Conservation (phyloP, 2,888 invertebrate genomes). For the Apamea sordens region DNA sequence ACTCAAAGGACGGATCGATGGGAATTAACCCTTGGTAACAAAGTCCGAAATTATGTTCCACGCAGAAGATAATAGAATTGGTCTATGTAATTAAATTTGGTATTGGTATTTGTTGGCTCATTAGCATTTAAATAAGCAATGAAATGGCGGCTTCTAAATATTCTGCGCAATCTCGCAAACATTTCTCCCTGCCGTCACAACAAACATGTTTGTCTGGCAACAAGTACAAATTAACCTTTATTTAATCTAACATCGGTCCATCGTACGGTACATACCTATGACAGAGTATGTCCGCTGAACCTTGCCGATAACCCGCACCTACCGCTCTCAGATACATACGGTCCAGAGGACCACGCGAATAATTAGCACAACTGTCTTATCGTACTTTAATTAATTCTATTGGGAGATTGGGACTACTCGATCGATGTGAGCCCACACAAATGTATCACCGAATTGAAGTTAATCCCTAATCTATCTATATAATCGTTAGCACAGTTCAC, state of each 20-base stretch:
- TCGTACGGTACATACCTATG: conserved; percentile 31
- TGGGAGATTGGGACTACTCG: conserved; percentile 60
- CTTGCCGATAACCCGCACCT: conserved; percentile 68
- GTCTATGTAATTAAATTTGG: not conserved
- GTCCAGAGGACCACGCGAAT: conserved; percentile 70
- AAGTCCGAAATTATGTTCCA: conserved; percentile 1
- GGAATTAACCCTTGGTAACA: conserved; percentile 35
- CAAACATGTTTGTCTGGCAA: conserved; percentile 53
- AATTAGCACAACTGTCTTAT: conserved; percentile 84
- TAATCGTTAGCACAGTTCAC: conserved; percentile 21
- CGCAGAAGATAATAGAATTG: not conserved
- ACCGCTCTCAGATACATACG: conserved; percentile 63
- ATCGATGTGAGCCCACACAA: conserved; percentile 44
- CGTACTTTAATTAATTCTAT: conserved; percentile 83
- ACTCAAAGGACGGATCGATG: conserved; percentile 60
- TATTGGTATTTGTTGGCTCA: conserved; percentile 12
- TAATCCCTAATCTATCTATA: conserved; percentile 30
- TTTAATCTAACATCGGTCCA: conserved; percentile 66
- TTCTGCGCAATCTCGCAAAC: conserved; percentile 13
- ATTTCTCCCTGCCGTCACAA: conserved; percentile 41
- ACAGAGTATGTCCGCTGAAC: conserved; percentile 56
- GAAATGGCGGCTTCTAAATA: not conserved
- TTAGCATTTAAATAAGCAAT: conserved; percentile 15
- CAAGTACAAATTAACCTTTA: conserved; percentile 76
- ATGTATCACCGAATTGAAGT: conserved; percentile 37